Base-by-base conservation (phyloP, 2,113 vertebrate genomes). In the Callorhinus ursinus region DNA sequence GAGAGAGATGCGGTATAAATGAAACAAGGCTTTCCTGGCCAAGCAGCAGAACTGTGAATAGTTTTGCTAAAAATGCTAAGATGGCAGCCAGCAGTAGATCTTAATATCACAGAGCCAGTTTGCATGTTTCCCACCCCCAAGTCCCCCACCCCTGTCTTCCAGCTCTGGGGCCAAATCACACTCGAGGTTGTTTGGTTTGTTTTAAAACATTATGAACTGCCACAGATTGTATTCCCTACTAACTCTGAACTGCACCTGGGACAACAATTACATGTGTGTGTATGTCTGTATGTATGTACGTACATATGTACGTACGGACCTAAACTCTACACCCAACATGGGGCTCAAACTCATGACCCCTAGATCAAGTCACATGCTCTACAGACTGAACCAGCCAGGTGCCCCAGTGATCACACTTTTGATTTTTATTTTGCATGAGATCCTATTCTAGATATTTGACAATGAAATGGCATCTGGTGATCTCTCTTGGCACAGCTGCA, bases 1-100 rank as follows among this genome's bases (percentile, higher is more conserved):
- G 81, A 92, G 96, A 95, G 91, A 98, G 98, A 98, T 39, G 21
- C 19, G 55, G 31, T 86, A 69, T 97, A 95, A 98, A 97, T 95
- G 98, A 98, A 98, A 59, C 81, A 74, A 59, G 92, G 14, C 49
- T 97, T 98, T 97, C 93, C 31, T 97, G 42, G 59, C 16, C 0
- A 71, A 74, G 63, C 65, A 87, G 82, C 57, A 76, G 57, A 92
- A 33, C 36, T 63, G n/a, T 88, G 67, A 92, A 61, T 89, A 53
- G 95, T 98, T 94, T 51, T 77, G 51, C 63, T 96, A 96, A 97
- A 95, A 92, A 85, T 93, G 76, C 53, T 59, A n/a, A 84, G 57
- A 93, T 98, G 83, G 84, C 89, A 69, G 89, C 93, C 57, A 79
- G 67, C 84, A 46, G 71, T 33, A 71, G 69, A 63, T 86, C 46